Conservation (phyloP, 2,797 vertebrate species). For the Bradypodion pumilum region DNA sequence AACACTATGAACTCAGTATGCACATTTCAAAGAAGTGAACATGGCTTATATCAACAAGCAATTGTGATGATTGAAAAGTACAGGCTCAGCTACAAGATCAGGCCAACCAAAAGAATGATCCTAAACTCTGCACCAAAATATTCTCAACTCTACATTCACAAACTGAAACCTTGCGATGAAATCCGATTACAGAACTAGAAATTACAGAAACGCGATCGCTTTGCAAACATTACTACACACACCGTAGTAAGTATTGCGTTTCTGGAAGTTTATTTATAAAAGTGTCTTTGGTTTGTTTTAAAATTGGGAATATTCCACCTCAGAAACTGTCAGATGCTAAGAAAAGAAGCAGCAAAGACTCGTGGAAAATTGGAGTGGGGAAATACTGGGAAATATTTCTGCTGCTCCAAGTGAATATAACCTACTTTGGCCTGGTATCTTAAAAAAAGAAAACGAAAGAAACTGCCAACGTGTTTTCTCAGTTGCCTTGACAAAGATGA, state of each 20-base stretch:
- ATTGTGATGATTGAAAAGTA: neutral
- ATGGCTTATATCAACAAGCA: neutral
- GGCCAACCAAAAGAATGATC: neutral
- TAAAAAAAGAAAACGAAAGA: slow-evolving; percentile 3
- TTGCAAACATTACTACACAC: neutral
- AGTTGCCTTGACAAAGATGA: neutral
- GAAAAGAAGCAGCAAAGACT: neutral
- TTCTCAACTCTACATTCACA: neutral
- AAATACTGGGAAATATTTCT: slow-evolving; percentile 10
- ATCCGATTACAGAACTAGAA: neutral
- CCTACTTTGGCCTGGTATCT: neutral
- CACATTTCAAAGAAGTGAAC: neutral
- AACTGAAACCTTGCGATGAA: neutral
- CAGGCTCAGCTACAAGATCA: neutral
- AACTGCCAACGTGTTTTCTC: slow-evolving; percentile 5
- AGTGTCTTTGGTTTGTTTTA: neutral
- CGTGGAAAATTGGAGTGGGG: slow-evolving; percentile 4
- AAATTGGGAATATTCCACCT: slow-evolving; percentile 3
- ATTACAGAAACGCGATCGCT: neutral
- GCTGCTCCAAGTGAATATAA: neutral
- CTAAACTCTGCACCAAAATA: neutral
- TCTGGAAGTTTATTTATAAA: neutral
- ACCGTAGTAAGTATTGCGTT: neutral
- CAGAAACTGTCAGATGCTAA: neutral
- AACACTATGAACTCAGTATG: neutral